Conservation (phyloP, 2,113 vertebrate genomes). For the Nymphicus hollandicus region DNA sequence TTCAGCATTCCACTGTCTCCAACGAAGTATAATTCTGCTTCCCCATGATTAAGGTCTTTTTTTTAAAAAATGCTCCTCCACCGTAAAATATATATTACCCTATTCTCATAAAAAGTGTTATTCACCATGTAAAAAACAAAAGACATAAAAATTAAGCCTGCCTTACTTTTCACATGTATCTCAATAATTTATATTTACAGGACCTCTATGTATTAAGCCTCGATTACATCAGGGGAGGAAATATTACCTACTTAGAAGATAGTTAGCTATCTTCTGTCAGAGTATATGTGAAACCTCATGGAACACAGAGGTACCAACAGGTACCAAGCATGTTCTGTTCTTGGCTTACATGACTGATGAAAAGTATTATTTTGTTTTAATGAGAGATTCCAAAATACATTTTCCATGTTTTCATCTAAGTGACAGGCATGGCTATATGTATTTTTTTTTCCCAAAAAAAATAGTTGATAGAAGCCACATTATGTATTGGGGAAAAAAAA, state of each 20-base stretch:
- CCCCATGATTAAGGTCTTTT: neutral
- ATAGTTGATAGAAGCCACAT: neutral
- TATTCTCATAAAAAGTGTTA: neutral
- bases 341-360: neutral
- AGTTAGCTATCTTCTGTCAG: neutral
- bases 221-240: neutral
- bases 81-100: neutral
- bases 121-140: neutral
- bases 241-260: neutral
- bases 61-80: neutral
- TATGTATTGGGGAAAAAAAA: neutral
- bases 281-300: neutral
- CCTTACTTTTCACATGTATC: neutral
- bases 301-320: neutral
- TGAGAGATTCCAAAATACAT: accelerated
- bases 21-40: neutral
- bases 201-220: neutral
- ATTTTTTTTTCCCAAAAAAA: neutral
- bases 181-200: neutral
- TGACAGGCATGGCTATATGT: neutral
- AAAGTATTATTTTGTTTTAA: neutral
- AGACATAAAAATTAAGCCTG: neutral
- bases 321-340: neutral
- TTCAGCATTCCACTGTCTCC: neutral
- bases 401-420: neutral